Evolutionary conservation across 2,888 invertebrate species (phyloP), one percentile per base, ranked within the genome.

Genomic region (Synergus gifuensis): DNA sequence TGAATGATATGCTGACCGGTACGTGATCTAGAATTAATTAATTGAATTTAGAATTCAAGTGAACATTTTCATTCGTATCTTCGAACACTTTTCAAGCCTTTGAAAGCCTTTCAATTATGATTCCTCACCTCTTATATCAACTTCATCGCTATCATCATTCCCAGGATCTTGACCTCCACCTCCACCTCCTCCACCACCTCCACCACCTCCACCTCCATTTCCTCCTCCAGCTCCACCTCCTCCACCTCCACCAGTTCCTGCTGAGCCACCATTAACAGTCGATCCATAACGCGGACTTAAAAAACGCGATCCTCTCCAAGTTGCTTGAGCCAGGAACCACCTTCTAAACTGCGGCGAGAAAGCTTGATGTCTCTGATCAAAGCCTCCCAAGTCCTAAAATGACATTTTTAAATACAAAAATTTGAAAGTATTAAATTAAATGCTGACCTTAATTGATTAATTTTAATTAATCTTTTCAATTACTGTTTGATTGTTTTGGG

Each of bases 61-160:
- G 16, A 58, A 49, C 42, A 64, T 12, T 73, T 54, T 62, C 1
- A 36, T 46, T 9, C 0, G 4, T 54, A 36, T 36, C 5, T 36
- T 36, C 0, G 36, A 36, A 36, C 0, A 36, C 5, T 36, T 36
- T 36, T 36, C 7, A 36, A 36, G 36, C 0, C 5, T 36, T 36
- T 36, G 36, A 36, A 36, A 36, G 36, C 5, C 7, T 36, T 36
- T 36, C 5, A 36, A 67, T 42, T 67, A 11, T 49, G 49, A 11
- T n/a, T 54, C 11, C 9, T 73, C 81, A 90, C 89, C 89, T 85
- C 88, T 85, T 54, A 88, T 83, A 77, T 89, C 88, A 18, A 87
- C 82, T 63, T 91, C 90, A 76, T 91, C 91, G 49, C 88, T 90
- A 60, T 91, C 90, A 44, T 91, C 91, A 78, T 90, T 91, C 28